Evolutionary conservation across 2,888 invertebrate species (phyloP).

Genomic region (Azorinus chamasolen): DNA sequence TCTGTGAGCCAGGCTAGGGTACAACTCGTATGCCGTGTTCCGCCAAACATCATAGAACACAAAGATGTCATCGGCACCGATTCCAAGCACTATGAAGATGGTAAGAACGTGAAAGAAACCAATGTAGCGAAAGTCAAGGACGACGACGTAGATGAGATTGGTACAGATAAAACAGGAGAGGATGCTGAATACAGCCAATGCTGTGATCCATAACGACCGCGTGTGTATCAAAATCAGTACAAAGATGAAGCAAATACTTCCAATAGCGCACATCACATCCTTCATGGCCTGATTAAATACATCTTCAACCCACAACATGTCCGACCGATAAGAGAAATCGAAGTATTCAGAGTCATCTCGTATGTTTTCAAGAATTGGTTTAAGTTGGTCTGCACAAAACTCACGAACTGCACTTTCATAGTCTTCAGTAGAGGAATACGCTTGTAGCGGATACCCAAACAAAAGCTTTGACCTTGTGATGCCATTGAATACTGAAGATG

Average conservation of each 20-base stretch:
- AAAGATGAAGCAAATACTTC: constrained; percentile 75
- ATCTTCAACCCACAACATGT: constrained; percentile 62
- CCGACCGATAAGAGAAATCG: constrained; percentile 66
- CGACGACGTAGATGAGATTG: constrained; percentile 73
- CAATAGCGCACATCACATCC: constrained; percentile 70
- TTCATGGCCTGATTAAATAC: constrained; percentile 64
- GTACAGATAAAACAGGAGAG: constrained; percentile 72
- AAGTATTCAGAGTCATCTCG: constrained; percentile 34
- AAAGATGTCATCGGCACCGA: constrained; percentile 78
- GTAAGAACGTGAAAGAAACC: constrained; percentile 77
- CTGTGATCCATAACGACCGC: constrained; percentile 71
- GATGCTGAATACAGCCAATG: constrained; percentile 72
- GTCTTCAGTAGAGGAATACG: constrained; percentile 31
- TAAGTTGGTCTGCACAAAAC: constrained; percentile 52
- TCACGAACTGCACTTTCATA: constrained; percentile 41
- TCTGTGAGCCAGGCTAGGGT: constrained; percentile 69
- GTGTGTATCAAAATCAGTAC: constrained; percentile 74
- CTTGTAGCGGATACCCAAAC: constrained; percentile 67
- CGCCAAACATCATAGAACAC: constrained; percentile 79
- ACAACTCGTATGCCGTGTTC: constrained; percentile 60
- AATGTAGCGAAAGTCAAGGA: constrained; percentile 74
- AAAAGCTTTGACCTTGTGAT: constrained; percentile 66
- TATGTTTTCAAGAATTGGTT: constrained; percentile 44
- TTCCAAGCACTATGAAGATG: constrained; percentile 75
- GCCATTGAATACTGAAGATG: constrained; percentile 38